Conservation (phyloP, 2,888 invertebrate species). For the Suillia variegata region DNA sequence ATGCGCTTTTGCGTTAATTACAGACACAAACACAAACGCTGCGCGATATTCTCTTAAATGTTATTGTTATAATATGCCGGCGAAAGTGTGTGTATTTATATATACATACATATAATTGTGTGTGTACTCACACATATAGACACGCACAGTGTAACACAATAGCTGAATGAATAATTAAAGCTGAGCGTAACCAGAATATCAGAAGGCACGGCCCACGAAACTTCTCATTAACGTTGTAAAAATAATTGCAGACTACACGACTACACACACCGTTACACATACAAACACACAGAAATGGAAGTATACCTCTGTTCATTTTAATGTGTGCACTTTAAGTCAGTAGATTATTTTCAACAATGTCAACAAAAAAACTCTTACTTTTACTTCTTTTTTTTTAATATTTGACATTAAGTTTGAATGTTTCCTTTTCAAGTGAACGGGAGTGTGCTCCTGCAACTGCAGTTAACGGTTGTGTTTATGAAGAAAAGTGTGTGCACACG, state of each 20-base stretch:
- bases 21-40: slow-evolving; percentile 17
- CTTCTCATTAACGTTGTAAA: slow-evolving; percentile 50
- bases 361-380: too few relatives aligned
- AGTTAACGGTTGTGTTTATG: not conserved
- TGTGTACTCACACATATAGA: not conserved
- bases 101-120: slow-evolving; percentile 11
- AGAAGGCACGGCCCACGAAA: slow-evolving; percentile 35
- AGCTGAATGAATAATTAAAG: slow-evolving; percentile 34
- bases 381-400: too few relatives aligned
- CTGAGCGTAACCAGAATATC: slow-evolving; percentile 18
- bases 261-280: slow-evolving; percentile 28
- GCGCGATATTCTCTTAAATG: too few relatives aligned
- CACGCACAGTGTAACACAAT: not conserved
- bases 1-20: slow-evolving; percentile 45
- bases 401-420: too few relatives aligned
- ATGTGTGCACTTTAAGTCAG: too few relatives aligned
- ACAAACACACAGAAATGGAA: slow-evolving; percentile 5
- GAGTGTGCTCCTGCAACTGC: too few relatives aligned
- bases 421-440: too few relatives aligned
- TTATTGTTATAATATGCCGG: not conserved
- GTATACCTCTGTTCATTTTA: too few relatives aligned
- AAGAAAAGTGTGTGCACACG: not conserved
- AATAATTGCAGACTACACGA: slow-evolving; percentile 42
- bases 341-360: too few relatives aligned
- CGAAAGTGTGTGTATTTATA: slow-evolving; percentile 28